phyloP scores from a whole-genome alignment of 37 sponge, comb jelly and placozoan species.

The Chondrilla cf. caribensis region DNA sequence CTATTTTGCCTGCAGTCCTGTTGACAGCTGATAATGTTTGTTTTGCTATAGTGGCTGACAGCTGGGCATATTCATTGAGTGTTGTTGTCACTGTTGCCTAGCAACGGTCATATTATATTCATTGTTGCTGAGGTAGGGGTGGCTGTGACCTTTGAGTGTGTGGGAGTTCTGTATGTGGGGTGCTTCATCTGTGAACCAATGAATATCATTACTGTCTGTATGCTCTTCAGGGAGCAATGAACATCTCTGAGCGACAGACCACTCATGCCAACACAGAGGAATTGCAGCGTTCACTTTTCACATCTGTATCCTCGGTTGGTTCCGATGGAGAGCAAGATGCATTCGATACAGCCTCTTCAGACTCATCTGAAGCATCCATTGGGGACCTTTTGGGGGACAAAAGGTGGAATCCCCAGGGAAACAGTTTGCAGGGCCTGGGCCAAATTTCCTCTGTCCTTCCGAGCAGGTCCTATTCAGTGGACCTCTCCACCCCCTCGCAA shows the following conservation, averaged over 20 bases:
- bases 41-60: no score
- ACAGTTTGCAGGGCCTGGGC: conserved; percentile 8
- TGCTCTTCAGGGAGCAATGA: conserved; percentile 16
- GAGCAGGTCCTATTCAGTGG: conserved; percentile 10
- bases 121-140: no score
- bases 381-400: conserved; percentile 14
- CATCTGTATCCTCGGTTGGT: conserved; percentile 12
- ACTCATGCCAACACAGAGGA: not conserved
- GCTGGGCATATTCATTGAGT: no score
- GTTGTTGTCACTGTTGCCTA: no score
- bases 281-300: conserved; percentile 6
- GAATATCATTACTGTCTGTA: no score
- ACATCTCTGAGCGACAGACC: not conserved
- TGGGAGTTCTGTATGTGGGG: no score
- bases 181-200: no score
- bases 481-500: conserved; percentile 3
- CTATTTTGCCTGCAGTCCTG: no score
- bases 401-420: not conserved
- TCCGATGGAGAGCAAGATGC: conserved; percentile 38
- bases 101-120: no score
- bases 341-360: conserved; percentile 14
- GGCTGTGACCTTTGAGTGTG: no score
- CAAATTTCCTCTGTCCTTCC: conserved; percentile 13
- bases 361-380: conserved; percentile 17
- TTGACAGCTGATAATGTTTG: no score